Conservation (phyloP, 2,888 invertebrate species). For the Drosophila sordidula region DNA sequence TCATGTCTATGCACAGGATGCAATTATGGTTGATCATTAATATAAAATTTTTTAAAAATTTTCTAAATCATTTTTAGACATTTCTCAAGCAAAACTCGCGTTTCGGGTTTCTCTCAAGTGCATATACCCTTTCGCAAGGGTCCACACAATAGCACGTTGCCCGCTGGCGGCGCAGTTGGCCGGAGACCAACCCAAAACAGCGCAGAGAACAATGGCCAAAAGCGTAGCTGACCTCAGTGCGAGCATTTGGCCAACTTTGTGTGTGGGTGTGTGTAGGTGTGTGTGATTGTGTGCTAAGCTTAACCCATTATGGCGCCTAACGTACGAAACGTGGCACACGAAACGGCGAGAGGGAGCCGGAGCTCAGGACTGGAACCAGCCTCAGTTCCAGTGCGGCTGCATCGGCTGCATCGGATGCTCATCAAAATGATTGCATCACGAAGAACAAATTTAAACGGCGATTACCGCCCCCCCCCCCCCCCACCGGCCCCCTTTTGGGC, state of each 20-base stretch:
- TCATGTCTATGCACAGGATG: neutral
- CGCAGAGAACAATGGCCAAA: constrained; percentile 59
- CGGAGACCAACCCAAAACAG: constrained; percentile 52
- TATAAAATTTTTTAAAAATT: no score
- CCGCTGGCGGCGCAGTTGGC: constrained; percentile 32
- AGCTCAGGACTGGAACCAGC: constrained; percentile 15
- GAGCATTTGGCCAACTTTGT: constrained; percentile 27
- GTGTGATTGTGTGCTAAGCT: constrained; percentile 62
- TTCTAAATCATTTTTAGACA: no score
- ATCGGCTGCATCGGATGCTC: constrained; percentile 60
- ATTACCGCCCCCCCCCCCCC: constrained; percentile 52
- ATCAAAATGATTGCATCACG: constrained; percentile 82
- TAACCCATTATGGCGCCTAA: constrained; percentile 75
- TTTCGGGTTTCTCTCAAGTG: neutral
- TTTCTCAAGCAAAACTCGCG: no score
- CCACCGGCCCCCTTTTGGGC: neutral
- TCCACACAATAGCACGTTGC: constrained; percentile 25
- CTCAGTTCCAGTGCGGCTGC: constrained; percentile 19
- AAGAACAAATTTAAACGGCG: constrained; percentile 82
- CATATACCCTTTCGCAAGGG: constrained; percentile 24
- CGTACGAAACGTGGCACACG: constrained; percentile 58
- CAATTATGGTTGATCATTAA: no score
- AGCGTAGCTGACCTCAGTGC: constrained; percentile 60
- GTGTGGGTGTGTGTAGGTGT: constrained; percentile 19
- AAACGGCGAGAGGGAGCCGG: constrained; percentile 12